Evolutionary conservation across 2,888 invertebrate genomes (phyloP), one percentile per base, ranked within the genome.

Genomic region (Glomeris marginata): DNA sequence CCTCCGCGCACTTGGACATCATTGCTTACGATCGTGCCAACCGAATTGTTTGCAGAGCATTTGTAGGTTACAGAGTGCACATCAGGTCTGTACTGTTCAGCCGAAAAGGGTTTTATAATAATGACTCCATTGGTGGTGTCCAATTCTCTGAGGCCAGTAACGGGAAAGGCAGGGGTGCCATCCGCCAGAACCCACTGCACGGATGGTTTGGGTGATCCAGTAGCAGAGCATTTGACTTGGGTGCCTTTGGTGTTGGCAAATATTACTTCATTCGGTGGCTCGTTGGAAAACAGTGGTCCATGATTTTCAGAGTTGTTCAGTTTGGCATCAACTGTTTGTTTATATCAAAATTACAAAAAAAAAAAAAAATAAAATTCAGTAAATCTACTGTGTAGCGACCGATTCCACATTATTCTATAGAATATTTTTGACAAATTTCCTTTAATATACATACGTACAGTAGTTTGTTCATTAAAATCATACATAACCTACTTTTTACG

Each of bases 221-320:
- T 45, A n/a, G 50, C 46, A 20, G 34, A 1, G 22, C 50, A 50
- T 22, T 46, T 36, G 34, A 50, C 33, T 13, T 28, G 34, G 5
- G 41, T 15, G 1, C 50, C 50, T 46, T 46, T 46, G 15, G 46
- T 50, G 35, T 50, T 50, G 20, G 36, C 41, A 41, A 50, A 50
- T 10, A 40, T 42, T 2, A 50, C 46, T 10, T 21, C n/a, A 1
- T 16, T 34, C 1, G 50, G 50, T 4, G 50, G 50, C 15, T 50
- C 50, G 6, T 41, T 15, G 3, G 37, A 21, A 21, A 50, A 50
- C 18, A 20, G n/a, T n/a, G 46, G 37, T 18, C 41, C 21, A 28
- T 8, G 28, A 3, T 28, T 8, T 28, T 28, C 28, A 5, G 28
- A 28, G 8, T 28, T 28, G 28, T 28, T 8, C 28, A 28, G 3